Conservation (phyloP, 2,888 invertebrate species). For the Parochlus steinenii region DNA sequence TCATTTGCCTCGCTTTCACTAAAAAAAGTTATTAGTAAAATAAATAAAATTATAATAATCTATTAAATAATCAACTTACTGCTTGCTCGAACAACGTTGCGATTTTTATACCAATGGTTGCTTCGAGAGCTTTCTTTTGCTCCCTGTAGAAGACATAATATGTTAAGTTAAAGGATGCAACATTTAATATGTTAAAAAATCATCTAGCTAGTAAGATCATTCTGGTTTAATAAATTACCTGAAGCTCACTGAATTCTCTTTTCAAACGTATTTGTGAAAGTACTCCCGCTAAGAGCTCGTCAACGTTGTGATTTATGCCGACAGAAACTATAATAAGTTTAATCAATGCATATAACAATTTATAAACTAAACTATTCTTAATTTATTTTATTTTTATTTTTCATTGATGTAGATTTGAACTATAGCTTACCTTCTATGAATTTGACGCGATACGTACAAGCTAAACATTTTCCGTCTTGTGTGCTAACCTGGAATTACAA, state of each 20-base stretch:
- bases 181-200: too few species aligned
- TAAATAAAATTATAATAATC: too few species aligned
- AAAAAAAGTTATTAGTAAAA: too few species aligned
- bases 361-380: too few species aligned
- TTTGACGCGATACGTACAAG: conserved; percentile 80
- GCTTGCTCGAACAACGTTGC: conserved; percentile 70
- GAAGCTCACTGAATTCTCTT: conserved; percentile 40
- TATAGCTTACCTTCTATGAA: too few species aligned
- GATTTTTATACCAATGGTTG: conserved; percentile 69
- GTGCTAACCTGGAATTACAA: too few species aligned
- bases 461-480: conserved; percentile 90
- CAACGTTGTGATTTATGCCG: conserved; percentile 92
- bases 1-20: conserved; percentile 81
- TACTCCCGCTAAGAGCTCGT: conserved; percentile 85
- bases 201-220: too few species aligned
- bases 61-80: too few species aligned
- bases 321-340: too few species aligned
- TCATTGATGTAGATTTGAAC: too few species aligned
- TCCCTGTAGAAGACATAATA: conserved; percentile 19
- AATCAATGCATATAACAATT: too few species aligned
- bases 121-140: conserved; percentile 33
- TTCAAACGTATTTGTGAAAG: conserved; percentile 81
- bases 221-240: conserved; percentile 20
- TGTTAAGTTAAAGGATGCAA: conserved; percentile 13
- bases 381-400: too few species aligned